phyloP scores from a whole-genome alignment of 2,888 invertebrate genomes.

The Hypselothyrea guttata region DNA sequence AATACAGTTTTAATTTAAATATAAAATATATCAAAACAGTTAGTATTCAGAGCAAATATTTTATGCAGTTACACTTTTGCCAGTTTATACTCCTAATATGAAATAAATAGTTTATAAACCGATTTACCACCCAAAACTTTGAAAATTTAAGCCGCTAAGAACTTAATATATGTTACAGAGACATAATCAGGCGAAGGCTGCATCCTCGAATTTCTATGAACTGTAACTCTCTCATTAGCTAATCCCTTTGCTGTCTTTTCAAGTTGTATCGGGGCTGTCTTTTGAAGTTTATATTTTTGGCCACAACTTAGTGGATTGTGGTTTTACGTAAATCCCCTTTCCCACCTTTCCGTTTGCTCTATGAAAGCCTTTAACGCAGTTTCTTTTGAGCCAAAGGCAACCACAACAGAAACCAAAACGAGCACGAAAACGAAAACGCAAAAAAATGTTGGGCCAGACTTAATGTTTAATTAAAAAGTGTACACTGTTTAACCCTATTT shows the following conservation, averaged over 20 bases:
- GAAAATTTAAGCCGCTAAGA: too few relatives aligned
- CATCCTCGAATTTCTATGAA: slow-evolving; percentile 14
- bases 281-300: slow-evolving; percentile 48
- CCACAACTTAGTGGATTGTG: slow-evolving; percentile 50
- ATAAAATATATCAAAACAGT: too few relatives aligned
- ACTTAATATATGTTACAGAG: neutral
- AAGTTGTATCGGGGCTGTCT: slow-evolving; percentile 16
- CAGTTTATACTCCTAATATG: too few relatives aligned
- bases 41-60: too few relatives aligned
- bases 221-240: slow-evolving; percentile 42
- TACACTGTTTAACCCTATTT: slow-evolving; percentile 52
- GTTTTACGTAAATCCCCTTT: slow-evolving; percentile 23
- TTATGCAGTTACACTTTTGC: too few relatives aligned
- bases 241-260: slow-evolving; percentile 9
- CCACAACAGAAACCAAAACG: slow-evolving; percentile 43
- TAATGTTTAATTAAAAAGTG: slow-evolving; percentile 68
- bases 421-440: slow-evolving; percentile 24
- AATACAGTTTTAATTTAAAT: too few relatives aligned
- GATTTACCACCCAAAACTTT: too few relatives aligned
- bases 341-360: too few relatives aligned
- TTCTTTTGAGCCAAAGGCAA: slow-evolving; percentile 37
- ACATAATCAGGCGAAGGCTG: neutral
- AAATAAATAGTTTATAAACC: too few relatives aligned
- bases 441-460: slow-evolving; percentile 35
- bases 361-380: neutral